Base-by-base conservation (phyloP, 1,140 invertebrate species). In the Sycophila sp. region DNA sequence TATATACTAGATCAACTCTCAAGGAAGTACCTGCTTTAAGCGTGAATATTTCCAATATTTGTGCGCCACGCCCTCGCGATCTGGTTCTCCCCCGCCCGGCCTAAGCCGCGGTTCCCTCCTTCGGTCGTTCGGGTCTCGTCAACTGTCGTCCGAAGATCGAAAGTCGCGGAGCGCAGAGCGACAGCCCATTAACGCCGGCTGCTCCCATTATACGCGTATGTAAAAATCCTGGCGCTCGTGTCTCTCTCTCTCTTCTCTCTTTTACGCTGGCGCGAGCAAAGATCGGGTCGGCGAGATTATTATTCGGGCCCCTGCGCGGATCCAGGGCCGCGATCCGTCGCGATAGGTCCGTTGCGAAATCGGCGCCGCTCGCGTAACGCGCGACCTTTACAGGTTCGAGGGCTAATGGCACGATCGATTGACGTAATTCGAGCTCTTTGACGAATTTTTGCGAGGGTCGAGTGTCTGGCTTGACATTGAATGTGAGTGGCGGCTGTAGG, bases 1-100 rank as follows among this genome's bases (percentile, higher is more conserved):
- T 69, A 32, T 69, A 69, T 69, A 69, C 47, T 55, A 62, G 49
- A 56, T 60, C 32, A n/a, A n/a, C n/a, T n/a, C n/a, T n/a, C n/a
- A 60, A 13, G 7, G 49, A 49, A 36, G 32, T 30, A 53, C 36
- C 8, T 19, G 36, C 6, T 8, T 32, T 24, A 58, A 58, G 32
- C 17, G 10, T 68, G 30, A 11, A 13, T 11, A n/a, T 36, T 34
- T 55, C 47, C 15, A 17, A 42, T 17, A 42, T 17, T 5, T 7
- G 15, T 17, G 32, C 47, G 53, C 65, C 40, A 19, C 26, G 19
- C 53, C 30, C 47, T 67, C 7, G 1, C 28, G 40, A 60, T 60
- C 28, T 30, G 36, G 15, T 28, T 56, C 8, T 11, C 58, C n/a
- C 15, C 34, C 15, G 22, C 45, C 19, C 10, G 58, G 26, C 13